phyloP scores from a whole-genome alignment of 2,797 vertebrate genomes.

The Typhlichthys subterraneus region DNA sequence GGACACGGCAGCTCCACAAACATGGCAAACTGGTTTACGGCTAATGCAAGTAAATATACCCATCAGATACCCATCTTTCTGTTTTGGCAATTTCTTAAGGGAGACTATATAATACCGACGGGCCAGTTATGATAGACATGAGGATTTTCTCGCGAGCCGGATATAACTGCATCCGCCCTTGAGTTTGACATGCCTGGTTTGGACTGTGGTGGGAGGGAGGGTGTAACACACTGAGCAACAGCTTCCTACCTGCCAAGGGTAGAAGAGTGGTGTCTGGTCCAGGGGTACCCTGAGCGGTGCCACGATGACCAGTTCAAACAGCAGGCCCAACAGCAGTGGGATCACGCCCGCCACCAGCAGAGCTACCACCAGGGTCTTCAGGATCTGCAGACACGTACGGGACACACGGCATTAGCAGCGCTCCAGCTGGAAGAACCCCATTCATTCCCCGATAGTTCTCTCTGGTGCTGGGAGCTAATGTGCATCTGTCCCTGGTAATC shows the following conservation, averaged over 20 bases:
- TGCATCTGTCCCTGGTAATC: background rate
- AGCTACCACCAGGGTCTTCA: slow-evolving; percentile 95
- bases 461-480: background rate
- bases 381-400: slow-evolving; percentile 76
- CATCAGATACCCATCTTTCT: no score
- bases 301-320: slow-evolving; percentile 97
- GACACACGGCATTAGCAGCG: background rate
- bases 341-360: slow-evolving; percentile 93
- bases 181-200: no score
- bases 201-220: no score
- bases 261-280: slow-evolving; percentile 97
- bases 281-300: slow-evolving; percentile 94
- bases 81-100: no score
- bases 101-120: no score
- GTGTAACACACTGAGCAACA: background rate
- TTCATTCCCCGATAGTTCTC: background rate
- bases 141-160: no score
- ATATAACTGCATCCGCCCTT: no score
- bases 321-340: slow-evolving; percentile 90
- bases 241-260: slow-evolving; percentile 93
- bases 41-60: no score
- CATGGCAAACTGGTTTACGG: no score
- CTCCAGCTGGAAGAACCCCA: no score
- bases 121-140: no score
- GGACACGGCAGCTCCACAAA: no score